Evolutionary conservation across 2,797 vertebrate genomes (phyloP).

Genomic region (Sternotherus odoratus): DNA sequence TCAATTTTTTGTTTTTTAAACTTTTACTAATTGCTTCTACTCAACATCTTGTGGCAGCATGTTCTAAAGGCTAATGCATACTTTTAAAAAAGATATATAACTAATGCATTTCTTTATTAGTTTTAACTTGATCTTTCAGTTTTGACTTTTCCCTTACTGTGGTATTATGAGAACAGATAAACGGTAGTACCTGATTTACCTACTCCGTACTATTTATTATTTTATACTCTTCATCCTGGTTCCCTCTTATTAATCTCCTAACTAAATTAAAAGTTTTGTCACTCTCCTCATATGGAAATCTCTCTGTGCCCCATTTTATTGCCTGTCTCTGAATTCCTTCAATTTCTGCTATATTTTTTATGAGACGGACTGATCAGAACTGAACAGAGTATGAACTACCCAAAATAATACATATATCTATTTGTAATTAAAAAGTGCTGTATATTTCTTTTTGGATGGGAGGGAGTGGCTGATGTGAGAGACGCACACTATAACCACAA

Average conservation of each 20-base stretch:
- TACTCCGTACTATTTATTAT: background rate
- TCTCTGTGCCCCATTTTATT: background rate
- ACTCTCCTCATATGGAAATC: background rate
- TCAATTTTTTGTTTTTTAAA: background rate
- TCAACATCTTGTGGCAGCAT: background rate
- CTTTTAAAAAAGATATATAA: too few relatives aligned
- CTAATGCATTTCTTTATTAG: too few relatives aligned
- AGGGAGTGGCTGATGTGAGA: background rate
- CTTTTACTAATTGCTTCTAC: background rate
- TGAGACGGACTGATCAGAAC: constrained; percentile 12
- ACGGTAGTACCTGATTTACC: background rate
- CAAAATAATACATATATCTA: background rate
- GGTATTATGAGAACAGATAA: background rate
- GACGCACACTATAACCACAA: accelerated
- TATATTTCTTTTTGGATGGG: background rate
- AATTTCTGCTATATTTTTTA: background rate
- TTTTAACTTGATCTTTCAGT: background rate
- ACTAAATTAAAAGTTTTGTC: background rate
- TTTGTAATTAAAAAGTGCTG: background rate
- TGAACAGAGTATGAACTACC: background rate
- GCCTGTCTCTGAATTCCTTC: background rate
- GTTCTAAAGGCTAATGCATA: background rate
- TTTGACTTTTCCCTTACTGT: background rate
- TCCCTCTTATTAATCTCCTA: background rate
- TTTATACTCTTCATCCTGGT: background rate